A percentile compares a stretch with the other conserved stretches of the same genome.
These are phyloP conservation scores for Limenitis arthemis DNA, from an alignment of 2,888 invertebrate species.

Conservation along the genomic window DNA sequence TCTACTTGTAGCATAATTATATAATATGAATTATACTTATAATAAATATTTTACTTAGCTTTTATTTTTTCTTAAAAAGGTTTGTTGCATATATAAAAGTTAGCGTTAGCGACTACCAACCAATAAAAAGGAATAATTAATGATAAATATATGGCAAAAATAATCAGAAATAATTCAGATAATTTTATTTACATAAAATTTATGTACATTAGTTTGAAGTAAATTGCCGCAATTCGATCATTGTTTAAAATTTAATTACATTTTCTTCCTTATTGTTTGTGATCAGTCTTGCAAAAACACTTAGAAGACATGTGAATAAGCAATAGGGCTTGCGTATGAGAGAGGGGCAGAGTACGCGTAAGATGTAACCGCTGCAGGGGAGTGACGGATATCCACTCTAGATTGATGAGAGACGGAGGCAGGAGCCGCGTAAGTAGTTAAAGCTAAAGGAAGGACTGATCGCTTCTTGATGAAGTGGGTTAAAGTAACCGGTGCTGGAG, in stretches of 20 bases:
- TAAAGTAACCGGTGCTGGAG: conserved; percentile 35
- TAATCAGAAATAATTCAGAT: neutral
- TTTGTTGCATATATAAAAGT: too few species aligned
- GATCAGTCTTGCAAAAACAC: too few species aligned
- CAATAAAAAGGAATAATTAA: neutral
- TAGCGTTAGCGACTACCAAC: too few species aligned
- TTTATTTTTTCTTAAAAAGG: too few species aligned
- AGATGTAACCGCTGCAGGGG: conserved; percentile 34
- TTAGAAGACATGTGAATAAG: neutral
- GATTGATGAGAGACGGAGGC: conserved; percentile 40
- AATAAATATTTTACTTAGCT: too few species aligned
- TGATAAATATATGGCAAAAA: neutral
- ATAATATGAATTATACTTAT: too few species aligned
- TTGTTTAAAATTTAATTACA: neutral
- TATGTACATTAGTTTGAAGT: neutral
- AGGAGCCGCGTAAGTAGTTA: conserved; percentile 35
- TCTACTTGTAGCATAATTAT: too few species aligned
- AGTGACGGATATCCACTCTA: conserved; percentile 36
- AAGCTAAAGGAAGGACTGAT: conserved; percentile 33
- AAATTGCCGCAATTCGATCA: neutral
- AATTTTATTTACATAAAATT: conserved; percentile 15
- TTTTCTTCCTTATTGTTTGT: too few species aligned
- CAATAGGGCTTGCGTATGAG: conserved; percentile 28
- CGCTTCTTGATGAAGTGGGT: conserved; percentile 48
- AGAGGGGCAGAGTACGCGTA: conserved; percentile 31